Evolutionary conservation across 2,888 invertebrate genomes (phyloP).

Genomic region (Cetonia aurata): DNA sequence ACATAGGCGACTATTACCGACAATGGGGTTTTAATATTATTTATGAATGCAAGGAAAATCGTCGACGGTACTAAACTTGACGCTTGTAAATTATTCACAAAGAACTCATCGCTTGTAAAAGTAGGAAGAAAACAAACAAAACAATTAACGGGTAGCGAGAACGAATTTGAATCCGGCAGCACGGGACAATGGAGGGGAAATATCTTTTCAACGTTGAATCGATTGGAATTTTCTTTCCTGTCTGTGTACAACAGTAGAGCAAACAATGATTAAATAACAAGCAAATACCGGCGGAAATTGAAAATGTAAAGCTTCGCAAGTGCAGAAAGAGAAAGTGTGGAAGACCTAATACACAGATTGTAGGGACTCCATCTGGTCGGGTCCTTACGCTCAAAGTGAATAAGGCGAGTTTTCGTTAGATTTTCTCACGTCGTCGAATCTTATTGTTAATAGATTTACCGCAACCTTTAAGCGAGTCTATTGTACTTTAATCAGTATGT

Average conservation of each 20-base stretch:
- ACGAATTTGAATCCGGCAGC: no score
- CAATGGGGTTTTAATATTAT: not conserved
- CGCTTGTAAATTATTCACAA: constrained; percentile 9
- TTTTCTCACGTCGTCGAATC: no score
- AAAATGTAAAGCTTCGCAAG: constrained; percentile 11
- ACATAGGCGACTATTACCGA: not conserved
- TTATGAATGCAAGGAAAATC: constrained; percentile 8
- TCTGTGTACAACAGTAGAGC: constrained; percentile 3
- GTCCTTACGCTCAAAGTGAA: no score
- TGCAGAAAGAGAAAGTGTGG: constrained; percentile 15
- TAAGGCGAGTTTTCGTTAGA: no score
- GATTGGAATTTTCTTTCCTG: constrained; percentile 6
- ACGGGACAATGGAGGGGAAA: no score
- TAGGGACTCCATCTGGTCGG: no score
- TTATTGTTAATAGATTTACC: no score
- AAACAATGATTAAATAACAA: constrained; percentile 12
- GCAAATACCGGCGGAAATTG: constrained; percentile 10
- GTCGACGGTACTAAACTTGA: not conserved
- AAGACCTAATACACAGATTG: not conserved
- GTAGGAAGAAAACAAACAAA: constrained; percentile 14
- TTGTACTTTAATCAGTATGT: no score
- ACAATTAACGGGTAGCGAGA: not conserved
- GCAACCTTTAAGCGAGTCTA: no score
- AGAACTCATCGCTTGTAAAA: not conserved
- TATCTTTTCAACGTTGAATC: not conserved